Evolutionary conservation across 2,888 invertebrate genomes (phyloP).

Genomic region (Hirtodrosophila cameraria): DNA sequence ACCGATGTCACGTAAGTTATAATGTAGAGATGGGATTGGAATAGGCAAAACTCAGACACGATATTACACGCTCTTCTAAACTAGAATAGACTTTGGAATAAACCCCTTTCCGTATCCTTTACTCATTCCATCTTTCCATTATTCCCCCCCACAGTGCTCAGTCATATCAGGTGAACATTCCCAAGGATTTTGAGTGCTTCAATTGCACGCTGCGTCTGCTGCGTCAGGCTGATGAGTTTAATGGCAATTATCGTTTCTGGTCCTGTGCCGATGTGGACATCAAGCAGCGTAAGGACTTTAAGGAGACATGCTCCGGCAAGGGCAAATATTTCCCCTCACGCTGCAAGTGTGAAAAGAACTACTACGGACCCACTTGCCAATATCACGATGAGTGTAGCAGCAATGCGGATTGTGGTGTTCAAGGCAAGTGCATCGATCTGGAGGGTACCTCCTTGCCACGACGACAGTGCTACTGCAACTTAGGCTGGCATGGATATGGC

Average conservation of each 20-base stretch:
- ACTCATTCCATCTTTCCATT: not conserved
- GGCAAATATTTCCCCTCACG: conserved; percentile 91
- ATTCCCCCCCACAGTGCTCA: conserved; percentile 88
- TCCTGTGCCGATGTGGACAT: conserved; percentile 98
- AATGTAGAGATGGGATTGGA: too few relatives aligned
- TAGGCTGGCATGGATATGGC: conserved; percentile 93
- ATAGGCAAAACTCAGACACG: too few relatives aligned
- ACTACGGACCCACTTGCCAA: conserved; percentile 93
- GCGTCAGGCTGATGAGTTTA: conserved; percentile 96
- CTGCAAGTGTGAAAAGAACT: conserved; percentile 92
- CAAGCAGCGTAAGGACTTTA: conserved; percentile 89
- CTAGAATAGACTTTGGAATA: too few relatives aligned
- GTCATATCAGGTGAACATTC: conserved; percentile 91
- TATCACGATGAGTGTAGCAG: conserved; percentile 94
- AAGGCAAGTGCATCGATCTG: conserved; percentile 93
- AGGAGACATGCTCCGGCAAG: conserved; percentile 93
- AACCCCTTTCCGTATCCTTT: too few relatives aligned
- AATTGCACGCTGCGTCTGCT: conserved; percentile 96
- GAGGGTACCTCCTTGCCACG: conserved; percentile 92
- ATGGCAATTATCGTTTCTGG: conserved; percentile 94
- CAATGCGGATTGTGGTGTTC: conserved; percentile 93
- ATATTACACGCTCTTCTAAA: too few relatives aligned
- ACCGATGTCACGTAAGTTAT: conserved; percentile 93
- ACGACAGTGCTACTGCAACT: conserved; percentile 94
- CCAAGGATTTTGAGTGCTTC: conserved; percentile 91